Conservation (phyloP, 1,140 invertebrate species). For the Helicoverpa armigera region DNA sequence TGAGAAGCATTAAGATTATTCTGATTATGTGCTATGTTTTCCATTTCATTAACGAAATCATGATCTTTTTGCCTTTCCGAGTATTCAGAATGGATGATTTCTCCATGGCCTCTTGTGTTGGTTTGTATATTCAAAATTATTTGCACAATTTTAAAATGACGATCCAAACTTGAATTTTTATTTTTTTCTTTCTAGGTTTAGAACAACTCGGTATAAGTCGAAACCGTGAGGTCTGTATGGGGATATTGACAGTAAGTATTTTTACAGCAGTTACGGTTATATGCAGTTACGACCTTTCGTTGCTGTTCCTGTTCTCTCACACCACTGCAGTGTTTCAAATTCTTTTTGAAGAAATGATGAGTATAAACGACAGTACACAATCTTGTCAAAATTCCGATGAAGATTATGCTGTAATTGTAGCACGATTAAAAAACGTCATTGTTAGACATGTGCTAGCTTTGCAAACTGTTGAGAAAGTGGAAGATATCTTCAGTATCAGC, state of each 20-base stretch:
- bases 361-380: slow-evolving; percentile 58
- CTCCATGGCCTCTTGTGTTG: slow-evolving; percentile 45
- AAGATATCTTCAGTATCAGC: slow-evolving; percentile 71
- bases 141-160: not conserved
- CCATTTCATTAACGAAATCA: slow-evolving; percentile 59
- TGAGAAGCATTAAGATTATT: slow-evolving; percentile 48
- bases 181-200: slow-evolving; percentile 63
- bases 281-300: slow-evolving; percentile 70
- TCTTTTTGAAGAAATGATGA: slow-evolving; percentile 68
- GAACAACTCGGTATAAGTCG: slow-evolving; percentile 64
- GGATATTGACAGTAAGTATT: slow-evolving; percentile 55
- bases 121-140: slow-evolving; percentile 37
- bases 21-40: slow-evolving; percentile 54
- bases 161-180: not conserved
- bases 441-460: slow-evolving; percentile 65
- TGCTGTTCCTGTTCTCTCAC: slow-evolving; percentile 71
- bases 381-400: slow-evolving; percentile 61
- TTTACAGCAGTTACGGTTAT: slow-evolving; percentile 62
- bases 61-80: slow-evolving; percentile 52
- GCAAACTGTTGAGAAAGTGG: slow-evolving; percentile 61
- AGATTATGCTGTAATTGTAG: not conserved
- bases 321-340: slow-evolving; percentile 71
- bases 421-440: too few species aligned
- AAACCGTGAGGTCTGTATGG: slow-evolving; percentile 65
- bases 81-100: slow-evolving; percentile 42